Evolutionary conservation across 2,888 invertebrate genomes (phyloP).

Genomic region (Phengaris arion): DNA sequence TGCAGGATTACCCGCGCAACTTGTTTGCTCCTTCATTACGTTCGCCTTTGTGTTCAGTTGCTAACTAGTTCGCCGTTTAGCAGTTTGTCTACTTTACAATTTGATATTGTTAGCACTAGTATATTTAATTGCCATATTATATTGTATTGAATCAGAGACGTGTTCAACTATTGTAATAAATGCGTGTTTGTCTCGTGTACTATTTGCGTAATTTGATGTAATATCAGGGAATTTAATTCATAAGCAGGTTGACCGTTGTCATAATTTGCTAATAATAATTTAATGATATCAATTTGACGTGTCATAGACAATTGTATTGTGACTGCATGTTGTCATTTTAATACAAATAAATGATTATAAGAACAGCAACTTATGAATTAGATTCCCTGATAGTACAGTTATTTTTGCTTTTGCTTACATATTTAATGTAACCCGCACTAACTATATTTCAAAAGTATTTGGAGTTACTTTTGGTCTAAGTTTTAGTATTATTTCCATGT

Average conservation of each 20-base stretch:
- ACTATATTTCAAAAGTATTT: too few species aligned
- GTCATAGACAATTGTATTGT: too few species aligned
- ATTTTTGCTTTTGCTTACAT: too few species aligned
- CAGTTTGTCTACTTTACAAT: not conserved
- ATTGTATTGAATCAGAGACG: not conserved
- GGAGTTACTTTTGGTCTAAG: not conserved
- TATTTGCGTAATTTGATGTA: not conserved
- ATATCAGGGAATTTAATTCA: too few species aligned
- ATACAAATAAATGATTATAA: too few species aligned
- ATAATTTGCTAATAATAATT: too few species aligned
- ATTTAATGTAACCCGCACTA: too few species aligned
- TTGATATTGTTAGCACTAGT: not conserved
- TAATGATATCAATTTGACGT: too few species aligned
- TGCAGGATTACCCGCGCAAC: not conserved
- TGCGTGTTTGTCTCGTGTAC: not conserved
- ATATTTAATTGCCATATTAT: not conserved
- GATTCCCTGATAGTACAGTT: too few species aligned
- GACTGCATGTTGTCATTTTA: too few species aligned
- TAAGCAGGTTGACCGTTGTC: too few species aligned
- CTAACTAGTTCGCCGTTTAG: constrained; percentile 1
- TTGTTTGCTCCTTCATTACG: constrained; percentile 10
- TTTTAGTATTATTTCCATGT: not conserved
- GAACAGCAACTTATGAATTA: too few species aligned
- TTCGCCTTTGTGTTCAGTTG: constrained; percentile 4
- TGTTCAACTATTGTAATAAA: constrained; percentile 7